Evolutionary conservation across 2,113 vertebrate species (phyloP).

Genomic region (Myrmecobius fasciatus): DNA sequence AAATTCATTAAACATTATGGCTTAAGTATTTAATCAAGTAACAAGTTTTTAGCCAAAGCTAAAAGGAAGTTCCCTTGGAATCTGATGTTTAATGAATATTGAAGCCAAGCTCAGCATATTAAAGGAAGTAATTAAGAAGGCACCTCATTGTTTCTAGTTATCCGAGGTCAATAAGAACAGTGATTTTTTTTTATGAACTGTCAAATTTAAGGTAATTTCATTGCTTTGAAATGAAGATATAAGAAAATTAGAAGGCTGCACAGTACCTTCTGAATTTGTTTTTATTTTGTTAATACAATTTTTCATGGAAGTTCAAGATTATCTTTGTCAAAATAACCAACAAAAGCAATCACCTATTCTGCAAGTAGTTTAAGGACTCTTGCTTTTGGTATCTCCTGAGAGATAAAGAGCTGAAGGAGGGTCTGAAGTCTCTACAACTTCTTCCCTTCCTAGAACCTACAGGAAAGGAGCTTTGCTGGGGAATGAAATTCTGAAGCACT

Average conservation of each 20-base stretch:
- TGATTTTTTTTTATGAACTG: constrained; percentile 71
- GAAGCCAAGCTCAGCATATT: constrained; percentile 43
- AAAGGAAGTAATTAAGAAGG: constrained; percentile 71
- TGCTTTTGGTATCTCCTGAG: not conserved
- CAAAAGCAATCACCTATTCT: constrained; percentile 1
- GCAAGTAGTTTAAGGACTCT: not conserved
- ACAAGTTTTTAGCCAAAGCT: constrained; percentile 45
- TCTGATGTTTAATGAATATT: constrained; percentile 50
- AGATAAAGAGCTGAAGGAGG: not conserved
- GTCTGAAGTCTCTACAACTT: not conserved
- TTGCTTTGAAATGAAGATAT: constrained; percentile 71
- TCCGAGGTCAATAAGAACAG: constrained; percentile 47
- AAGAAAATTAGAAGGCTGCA: constrained; percentile 62
- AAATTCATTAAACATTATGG: not conserved
- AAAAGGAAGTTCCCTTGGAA: constrained; percentile 55
- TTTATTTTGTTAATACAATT: constrained; percentile 33
- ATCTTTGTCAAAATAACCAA: constrained; percentile 31
- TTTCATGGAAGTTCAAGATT: constrained; percentile 27
- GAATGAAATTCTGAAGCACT: not conserved
- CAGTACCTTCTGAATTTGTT: constrained; percentile 32
- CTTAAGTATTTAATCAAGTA: not conserved
- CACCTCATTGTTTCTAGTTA: constrained; percentile 54
- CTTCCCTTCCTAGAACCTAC: not conserved
- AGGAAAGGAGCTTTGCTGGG: not conserved
- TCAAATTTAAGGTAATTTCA: constrained; percentile 61